Conservation (phyloP, 2,113 vertebrate genomes). For the Hydropotes inermis region DNA sequence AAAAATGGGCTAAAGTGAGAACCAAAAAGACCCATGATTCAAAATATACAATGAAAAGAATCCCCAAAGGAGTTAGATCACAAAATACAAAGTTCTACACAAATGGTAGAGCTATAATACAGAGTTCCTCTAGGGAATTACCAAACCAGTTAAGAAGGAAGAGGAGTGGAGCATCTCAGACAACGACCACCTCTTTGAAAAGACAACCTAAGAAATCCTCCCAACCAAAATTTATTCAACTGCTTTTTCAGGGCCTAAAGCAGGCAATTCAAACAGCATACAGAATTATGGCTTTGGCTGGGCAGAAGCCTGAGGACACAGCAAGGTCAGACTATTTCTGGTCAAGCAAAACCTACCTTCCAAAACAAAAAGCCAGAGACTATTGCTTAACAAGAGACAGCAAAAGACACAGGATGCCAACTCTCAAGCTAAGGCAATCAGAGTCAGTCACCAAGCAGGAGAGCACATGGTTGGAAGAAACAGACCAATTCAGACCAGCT, state of each 20-base stretch:
- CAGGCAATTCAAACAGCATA: constrained; percentile 40
- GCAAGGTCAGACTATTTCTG: background rate
- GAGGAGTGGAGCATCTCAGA: background rate
- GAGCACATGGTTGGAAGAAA: background rate
- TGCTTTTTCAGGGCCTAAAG: constrained; percentile 48
- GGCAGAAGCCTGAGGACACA: background rate
- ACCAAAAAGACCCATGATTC: background rate
- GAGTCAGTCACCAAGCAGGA: background rate
- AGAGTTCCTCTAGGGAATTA: background rate
- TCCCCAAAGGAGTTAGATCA: background rate
- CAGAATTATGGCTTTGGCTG: background rate
- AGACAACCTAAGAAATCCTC: constrained; percentile 45
- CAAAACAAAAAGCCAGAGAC: constrained; percentile 34
- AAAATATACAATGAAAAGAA: constrained; percentile 39
- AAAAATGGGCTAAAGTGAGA: constrained; percentile 17
- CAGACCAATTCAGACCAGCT: background rate
- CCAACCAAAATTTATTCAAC: constrained; percentile 35
- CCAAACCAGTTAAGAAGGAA: background rate
- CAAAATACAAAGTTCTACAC: constrained; percentile 6
- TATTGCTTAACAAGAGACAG: background rate
- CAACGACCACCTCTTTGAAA: background rate
- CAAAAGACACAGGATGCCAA: background rate
- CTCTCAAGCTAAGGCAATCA: background rate
- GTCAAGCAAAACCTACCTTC: background rate
- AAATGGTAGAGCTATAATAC: background rate